phyloP scores from a whole-genome alignment of 2,113 vertebrate species.

The Daubentonia madagascariensis region DNA sequence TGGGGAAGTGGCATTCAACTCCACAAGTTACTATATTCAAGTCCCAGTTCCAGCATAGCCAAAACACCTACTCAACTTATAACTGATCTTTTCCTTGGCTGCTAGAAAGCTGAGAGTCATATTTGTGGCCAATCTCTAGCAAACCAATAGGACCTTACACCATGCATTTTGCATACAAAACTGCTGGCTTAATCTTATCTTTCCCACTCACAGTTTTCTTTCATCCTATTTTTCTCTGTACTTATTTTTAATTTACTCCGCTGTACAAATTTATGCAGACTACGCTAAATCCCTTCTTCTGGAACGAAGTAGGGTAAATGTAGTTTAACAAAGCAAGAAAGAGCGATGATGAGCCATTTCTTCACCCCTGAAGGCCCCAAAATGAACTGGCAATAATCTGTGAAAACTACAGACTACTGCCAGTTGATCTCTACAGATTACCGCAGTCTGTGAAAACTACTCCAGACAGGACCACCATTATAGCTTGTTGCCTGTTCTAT shows the following conservation, averaged over 20 bases:
- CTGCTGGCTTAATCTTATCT: neutral
- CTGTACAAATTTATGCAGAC: neutral
- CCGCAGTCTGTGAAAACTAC: neutral
- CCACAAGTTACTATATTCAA: neutral
- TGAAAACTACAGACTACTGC: neutral
- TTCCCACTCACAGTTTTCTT: neutral
- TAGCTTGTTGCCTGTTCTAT: neutral
- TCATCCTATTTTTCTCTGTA: neutral
- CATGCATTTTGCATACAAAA: neutral
- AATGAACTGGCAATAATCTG: neutral
- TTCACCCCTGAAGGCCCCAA: neutral
- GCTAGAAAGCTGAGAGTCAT: conserved; percentile 7
- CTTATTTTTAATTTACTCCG: conserved; percentile 22
- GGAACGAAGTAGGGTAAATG: neutral
- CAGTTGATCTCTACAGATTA: neutral
- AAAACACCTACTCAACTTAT: neutral
- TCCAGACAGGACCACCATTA: neutral
- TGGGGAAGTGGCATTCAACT: neutral
- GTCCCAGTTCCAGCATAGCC: neutral
- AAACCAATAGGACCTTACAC: neutral
- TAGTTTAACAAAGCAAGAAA: neutral
- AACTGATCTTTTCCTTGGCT: neutral
- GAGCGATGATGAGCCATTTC: neutral
- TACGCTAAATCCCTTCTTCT: neutral
- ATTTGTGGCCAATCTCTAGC: neutral